phyloP scores from a whole-genome alignment of 2,797 vertebrate genomes.

The Sciurus carolinensis region DNA sequence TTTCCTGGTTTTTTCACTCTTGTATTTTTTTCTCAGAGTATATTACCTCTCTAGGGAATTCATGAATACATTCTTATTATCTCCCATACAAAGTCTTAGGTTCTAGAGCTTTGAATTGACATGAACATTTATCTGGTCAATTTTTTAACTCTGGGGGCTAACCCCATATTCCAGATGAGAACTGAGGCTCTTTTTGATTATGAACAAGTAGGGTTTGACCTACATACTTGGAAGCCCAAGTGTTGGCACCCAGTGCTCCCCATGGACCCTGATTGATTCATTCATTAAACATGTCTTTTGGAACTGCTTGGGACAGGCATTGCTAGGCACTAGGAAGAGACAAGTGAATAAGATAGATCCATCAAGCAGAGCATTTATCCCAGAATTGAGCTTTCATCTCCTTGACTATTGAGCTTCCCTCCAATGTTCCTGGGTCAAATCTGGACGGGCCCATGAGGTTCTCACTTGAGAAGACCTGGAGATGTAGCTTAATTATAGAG shows the following conservation, averaged over 20 bases:
- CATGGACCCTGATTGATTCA: neutral
- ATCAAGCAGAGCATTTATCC: neutral
- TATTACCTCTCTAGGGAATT: neutral
- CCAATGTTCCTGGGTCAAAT: neutral
- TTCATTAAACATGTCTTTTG: neutral
- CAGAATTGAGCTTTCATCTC: neutral
- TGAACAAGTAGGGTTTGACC: neutral
- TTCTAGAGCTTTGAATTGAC: neutral
- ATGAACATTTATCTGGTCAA: neutral
- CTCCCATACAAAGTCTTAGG: neutral
- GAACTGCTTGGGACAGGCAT: neutral
- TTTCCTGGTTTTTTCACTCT: neutral
- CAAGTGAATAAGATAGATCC: neutral
- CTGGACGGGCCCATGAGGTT: neutral
- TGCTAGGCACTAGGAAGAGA: neutral
- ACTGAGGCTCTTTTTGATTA: neutral
- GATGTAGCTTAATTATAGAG: too few species aligned
- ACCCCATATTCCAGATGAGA: constrained; percentile 9
- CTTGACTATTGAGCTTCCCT: neutral
- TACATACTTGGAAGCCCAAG: neutral
- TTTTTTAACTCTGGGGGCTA: neutral
- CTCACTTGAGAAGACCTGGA: neutral
- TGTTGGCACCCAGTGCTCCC: neutral
- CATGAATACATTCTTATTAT: neutral
- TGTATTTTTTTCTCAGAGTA: neutral